phyloP scores from a whole-genome alignment of 2,888 invertebrate genomes.

The Eilema caniola region DNA sequence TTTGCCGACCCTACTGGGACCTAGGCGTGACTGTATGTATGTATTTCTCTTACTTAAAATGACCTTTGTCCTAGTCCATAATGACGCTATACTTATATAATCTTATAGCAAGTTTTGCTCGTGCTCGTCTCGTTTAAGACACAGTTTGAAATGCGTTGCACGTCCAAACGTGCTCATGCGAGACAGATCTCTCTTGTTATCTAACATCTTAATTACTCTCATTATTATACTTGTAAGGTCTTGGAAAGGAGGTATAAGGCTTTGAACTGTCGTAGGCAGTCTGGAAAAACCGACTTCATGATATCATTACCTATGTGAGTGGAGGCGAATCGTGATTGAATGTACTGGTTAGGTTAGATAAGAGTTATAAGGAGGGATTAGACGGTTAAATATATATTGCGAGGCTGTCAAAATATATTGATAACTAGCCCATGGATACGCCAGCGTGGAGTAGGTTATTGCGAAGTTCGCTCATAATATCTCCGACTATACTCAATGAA shows the following conservation, averaged over 20 bases:
- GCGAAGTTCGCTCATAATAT: too few relatives aligned
- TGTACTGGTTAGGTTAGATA: too few relatives aligned
- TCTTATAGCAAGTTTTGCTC: background rate
- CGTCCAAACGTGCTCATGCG: background rate
- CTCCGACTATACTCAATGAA: too few relatives aligned
- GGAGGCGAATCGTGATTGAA: too few relatives aligned
- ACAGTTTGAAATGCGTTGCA: slow-evolving; percentile 1
- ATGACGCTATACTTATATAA: slow-evolving; percentile 3
- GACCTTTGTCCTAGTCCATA: background rate
- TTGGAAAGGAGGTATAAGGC: background rate
- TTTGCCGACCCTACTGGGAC: too few relatives aligned
- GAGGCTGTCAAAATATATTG: too few relatives aligned
- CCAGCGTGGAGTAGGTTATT: too few relatives aligned
- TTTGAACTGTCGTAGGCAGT: background rate
- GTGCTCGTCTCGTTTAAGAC: background rate
- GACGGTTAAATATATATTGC: too few relatives aligned
- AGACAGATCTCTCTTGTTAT: slow-evolving; percentile 18
- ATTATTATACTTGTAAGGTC: slow-evolving; percentile 12
- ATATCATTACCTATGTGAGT: background rate
- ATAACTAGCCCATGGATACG: too few relatives aligned
- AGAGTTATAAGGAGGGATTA: too few relatives aligned
- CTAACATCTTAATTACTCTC: slow-evolving; percentile 24
- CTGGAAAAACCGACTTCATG: background rate
- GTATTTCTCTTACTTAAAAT: background rate
- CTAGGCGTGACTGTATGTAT: too few relatives aligned